Percentiles rank a stretch among this genome's conserved stretches.
Conservation (phyloP, 2,113 vertebrate species). For the Charadrius vociferus region DNA sequence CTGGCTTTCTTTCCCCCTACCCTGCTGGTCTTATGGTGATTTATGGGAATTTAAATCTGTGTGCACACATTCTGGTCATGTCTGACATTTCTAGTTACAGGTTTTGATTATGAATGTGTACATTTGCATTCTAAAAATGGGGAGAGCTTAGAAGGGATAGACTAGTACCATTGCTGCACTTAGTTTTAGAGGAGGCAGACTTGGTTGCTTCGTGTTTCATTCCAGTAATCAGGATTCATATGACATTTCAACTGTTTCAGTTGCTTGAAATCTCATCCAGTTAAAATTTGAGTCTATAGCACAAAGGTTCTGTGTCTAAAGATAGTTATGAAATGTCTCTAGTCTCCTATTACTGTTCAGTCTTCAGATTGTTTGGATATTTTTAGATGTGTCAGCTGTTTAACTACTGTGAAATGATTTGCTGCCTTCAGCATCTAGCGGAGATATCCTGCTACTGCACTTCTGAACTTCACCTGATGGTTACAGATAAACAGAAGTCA, state of each 20-base stretch:
- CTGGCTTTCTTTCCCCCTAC: neutral
- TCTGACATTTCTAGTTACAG: neutral
- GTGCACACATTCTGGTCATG: neutral
- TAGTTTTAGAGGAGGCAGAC: neutral
- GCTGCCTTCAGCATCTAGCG: neutral
- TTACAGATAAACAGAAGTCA: neutral
- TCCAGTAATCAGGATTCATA: neutral
- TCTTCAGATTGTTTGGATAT: neutral
- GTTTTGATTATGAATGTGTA: neutral
- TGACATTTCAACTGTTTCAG: neutral
- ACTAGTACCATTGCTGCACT: neutral
- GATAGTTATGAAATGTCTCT: neutral
- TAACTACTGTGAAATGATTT: neutral
- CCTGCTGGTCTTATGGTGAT: neutral
- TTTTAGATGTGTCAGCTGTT: slow-evolving; percentile 58
- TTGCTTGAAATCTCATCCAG: slow-evolving; percentile 41
- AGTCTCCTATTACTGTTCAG: slow-evolving; percentile 14
- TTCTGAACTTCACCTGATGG: neutral
- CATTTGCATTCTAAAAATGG: neutral
- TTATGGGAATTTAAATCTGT: neutral
- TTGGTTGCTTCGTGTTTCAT: neutral
- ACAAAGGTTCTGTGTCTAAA: slow-evolving; percentile 27
- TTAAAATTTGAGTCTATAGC: neutral
- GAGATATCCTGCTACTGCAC: neutral
- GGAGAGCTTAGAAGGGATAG: neutral